phyloP scores from a whole-genome alignment of 1,140 invertebrate genomes.

The Drosophila seguyi region DNA sequence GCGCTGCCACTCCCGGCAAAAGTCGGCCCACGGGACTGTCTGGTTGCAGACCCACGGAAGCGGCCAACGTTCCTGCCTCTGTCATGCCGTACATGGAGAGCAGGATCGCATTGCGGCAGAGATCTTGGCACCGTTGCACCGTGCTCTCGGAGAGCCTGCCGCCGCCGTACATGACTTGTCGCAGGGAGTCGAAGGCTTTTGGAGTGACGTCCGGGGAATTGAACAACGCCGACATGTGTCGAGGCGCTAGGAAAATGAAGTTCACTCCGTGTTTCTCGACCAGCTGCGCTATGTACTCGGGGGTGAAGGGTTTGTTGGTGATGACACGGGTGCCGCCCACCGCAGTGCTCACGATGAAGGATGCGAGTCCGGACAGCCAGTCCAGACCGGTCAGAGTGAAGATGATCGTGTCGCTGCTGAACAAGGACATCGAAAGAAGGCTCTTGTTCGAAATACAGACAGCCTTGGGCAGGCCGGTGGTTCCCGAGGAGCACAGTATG shows the following conservation, averaged over 20 bases:
- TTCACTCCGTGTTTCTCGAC: background rate
- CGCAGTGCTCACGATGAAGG: background rate
- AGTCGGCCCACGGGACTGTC: background rate
- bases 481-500: conserved; percentile 3
- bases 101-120: conserved; percentile 2
- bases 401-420: background rate
- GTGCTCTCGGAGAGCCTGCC: background rate
- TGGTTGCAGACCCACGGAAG: background rate
- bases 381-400: conserved; percentile 5
- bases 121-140: background rate
- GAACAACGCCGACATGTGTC: conserved; percentile 6
- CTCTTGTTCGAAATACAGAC: conserved; percentile 1
- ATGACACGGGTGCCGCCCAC: conserved; percentile 5
- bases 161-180: background rate
- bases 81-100: background rate
- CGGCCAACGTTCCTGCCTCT: background rate
- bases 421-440: background rate
- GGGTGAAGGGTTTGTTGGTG: background rate
- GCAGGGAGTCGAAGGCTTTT: background rate
- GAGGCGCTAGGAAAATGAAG: background rate
- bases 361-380: background rate
- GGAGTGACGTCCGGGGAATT: background rate
- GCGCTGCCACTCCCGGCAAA: background rate
- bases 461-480: conserved; percentile 1
- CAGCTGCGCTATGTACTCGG: background rate